These are phyloP conservation scores for Probaryconus sp. DNA, from an alignment of 1,140 invertebrate species.

Conservation along the genomic window DNA sequence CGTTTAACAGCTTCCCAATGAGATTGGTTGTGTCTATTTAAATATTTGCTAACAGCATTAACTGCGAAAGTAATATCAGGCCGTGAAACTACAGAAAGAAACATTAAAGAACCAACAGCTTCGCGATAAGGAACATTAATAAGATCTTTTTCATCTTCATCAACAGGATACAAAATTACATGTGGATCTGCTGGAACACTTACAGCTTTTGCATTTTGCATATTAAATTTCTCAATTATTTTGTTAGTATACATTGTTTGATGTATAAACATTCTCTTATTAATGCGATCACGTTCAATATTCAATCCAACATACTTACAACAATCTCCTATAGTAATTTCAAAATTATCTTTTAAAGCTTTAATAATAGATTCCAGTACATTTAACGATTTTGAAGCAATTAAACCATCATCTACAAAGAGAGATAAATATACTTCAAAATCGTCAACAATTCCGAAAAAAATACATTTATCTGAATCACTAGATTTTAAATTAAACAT, in stretches of 20 bases:
- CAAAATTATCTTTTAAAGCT: conserved; percentile 22
- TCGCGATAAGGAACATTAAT: conserved; percentile 62
- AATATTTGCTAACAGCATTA: conserved; percentile 62
- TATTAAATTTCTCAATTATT: conserved; percentile 28
- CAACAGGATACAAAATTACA: conserved; percentile 17
- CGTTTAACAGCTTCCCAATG: conserved; percentile 71
- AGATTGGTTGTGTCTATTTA: conserved; percentile 42
- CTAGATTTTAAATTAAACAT: conserved; percentile 23
- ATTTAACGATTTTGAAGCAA: conserved; percentile 21
- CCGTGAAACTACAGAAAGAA: conserved; percentile 66
- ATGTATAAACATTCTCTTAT: conserved; percentile 35
- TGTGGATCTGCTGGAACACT: conserved; percentile 13
- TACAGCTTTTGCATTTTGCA: conserved; percentile 19
- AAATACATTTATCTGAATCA: conserved; percentile 37
- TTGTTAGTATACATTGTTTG: conserved; percentile 26
- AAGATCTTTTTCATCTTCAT: conserved; percentile 15
- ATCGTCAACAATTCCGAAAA: conserved; percentile 4
- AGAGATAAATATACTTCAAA: conserved; percentile 29
- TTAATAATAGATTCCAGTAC: conserved; percentile 11
- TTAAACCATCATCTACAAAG: conserved; percentile 46
- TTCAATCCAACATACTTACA: conserved; percentile 38
- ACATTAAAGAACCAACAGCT: conserved; percentile 70
- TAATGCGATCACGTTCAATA: conserved; percentile 19
- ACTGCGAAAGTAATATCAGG: conserved; percentile 73
- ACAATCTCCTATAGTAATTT: conserved; percentile 23